phyloP scores from a whole-genome alignment of 1,140 invertebrate species.

The Zeugodacus cucurbitae region DNA sequence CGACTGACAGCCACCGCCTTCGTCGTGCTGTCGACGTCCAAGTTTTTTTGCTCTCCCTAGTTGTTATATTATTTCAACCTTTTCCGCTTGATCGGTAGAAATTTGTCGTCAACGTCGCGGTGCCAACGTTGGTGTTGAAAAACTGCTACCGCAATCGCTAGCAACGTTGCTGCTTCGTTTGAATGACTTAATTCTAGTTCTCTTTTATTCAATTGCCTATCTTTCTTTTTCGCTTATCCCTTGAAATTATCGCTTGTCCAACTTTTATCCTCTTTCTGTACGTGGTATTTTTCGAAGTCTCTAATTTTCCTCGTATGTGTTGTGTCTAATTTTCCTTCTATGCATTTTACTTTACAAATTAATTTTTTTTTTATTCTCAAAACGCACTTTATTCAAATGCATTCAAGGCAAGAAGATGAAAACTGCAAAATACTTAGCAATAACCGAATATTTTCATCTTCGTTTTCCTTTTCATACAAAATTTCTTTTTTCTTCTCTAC shows the following conservation, averaged over 20 bases:
- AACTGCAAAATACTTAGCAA: neutral
- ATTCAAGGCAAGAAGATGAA: neutral
- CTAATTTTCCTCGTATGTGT: neutral
- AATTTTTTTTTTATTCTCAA: constrained; percentile 8
- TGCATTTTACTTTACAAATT: constrained; percentile 25
- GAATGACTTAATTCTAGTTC: constrained; percentile 39
- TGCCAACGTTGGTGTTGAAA: neutral
- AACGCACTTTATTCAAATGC: constrained; percentile 14
- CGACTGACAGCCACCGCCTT: constrained; percentile 24
- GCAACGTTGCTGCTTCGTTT: neutral
- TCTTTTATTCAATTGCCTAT: constrained; percentile 32
- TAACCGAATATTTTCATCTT: constrained; percentile 22
- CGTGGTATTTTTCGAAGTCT: neutral
- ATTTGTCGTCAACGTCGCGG: neutral
- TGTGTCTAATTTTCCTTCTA: constrained; percentile 7
- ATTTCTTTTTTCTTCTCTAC: constrained; percentile 36
- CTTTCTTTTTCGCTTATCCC: neutral
- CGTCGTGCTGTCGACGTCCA: constrained; percentile 14
- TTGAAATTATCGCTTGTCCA: neutral
- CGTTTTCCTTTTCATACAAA: constrained; percentile 4
- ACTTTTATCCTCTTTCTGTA: constrained; percentile 23
- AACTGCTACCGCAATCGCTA: neutral
- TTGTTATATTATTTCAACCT: constrained; percentile 12
- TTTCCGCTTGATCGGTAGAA: constrained; percentile 4
- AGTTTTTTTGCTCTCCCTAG: neutral